These are phyloP conservation scores for Pedetes capensis DNA, from an alignment of 2,113 vertebrate species.

Conservation along the genomic window DNA sequence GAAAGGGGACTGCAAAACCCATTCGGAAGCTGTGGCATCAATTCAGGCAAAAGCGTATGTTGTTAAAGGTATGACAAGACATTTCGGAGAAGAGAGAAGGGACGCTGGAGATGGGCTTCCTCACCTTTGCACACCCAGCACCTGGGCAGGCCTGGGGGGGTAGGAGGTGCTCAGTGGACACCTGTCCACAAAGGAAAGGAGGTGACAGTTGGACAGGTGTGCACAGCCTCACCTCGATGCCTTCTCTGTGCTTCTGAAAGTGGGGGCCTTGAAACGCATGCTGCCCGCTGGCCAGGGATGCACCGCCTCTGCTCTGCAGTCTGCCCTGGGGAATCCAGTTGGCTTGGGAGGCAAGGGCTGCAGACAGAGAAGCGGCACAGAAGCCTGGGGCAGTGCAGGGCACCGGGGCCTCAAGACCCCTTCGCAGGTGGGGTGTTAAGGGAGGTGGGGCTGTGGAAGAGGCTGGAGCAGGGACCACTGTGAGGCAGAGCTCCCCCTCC, in stretches of 20 bases:
- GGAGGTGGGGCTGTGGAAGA: neutral
- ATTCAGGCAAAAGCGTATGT: neutral
- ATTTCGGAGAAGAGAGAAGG: neutral
- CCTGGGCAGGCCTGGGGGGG: neutral
- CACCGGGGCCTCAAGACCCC: rapidly evolving
- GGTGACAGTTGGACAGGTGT: rapidly evolving
- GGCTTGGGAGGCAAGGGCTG: neutral
- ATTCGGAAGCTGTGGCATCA: rapidly evolving
- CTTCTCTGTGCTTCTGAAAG: neutral
- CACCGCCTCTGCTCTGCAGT: neutral
- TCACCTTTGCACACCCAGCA: neutral
- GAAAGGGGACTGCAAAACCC: neutral
- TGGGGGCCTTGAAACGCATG: rapidly evolving
- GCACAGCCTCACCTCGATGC: rapidly evolving
- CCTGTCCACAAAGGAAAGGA: neutral
- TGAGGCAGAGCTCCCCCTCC: too few relatives aligned
- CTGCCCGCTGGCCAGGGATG: too few relatives aligned
- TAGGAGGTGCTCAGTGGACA: neutral
- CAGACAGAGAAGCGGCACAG: rapidly evolving
- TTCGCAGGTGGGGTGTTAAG: neutral
- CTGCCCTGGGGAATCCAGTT: neutral
- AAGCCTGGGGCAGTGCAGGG: neutral
- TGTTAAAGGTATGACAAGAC: neutral
- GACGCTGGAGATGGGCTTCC: neutral
- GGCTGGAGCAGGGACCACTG: neutral